A percentile compares a stretch with the other conserved stretches of the same genome.
Conservation (phyloP, 2,113 vertebrate species). For the Mesitornis unicolor region DNA sequence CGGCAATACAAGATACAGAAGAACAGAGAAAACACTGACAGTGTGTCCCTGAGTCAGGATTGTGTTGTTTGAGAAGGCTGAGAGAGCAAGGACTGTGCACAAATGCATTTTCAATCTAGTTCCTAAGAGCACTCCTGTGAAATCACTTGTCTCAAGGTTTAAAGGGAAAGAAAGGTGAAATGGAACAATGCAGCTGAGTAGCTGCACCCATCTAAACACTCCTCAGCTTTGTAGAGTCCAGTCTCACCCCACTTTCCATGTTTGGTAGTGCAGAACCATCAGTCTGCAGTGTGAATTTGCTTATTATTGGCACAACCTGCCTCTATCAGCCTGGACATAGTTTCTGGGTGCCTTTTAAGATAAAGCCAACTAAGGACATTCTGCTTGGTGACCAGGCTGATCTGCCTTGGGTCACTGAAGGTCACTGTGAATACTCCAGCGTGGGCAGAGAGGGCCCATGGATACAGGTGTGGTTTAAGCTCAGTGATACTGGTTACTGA, state of each 20-base stretch:
- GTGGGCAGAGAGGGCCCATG: neutral
- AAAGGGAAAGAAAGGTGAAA: neutral
- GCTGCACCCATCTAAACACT: neutral
- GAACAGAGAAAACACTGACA: neutral
- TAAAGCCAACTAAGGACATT: neutral
- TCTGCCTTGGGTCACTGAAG: neutral
- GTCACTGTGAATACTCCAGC: neutral
- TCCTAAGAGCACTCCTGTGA: neutral
- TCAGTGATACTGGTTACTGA: neutral
- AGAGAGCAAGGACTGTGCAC: neutral
- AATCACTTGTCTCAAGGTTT: neutral
- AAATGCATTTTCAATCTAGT: neutral
- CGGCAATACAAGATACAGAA: neutral
- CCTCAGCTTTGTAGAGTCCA: neutral
- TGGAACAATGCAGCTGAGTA: neutral
- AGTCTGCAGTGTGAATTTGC: neutral
- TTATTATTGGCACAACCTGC: neutral
- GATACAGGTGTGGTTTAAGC: neutral
- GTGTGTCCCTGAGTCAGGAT: neutral
- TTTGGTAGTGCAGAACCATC: neutral
- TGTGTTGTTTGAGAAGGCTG: neutral
- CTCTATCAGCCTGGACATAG: neutral
- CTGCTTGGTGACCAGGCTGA: neutral
- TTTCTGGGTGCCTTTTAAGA: neutral
- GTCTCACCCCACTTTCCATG: neutral